A percentile compares a stretch with the other conserved stretches of the same genome.
Evolutionary conservation across 2,113 vertebrate genomes (phyloP).

Genomic region (Callospermophilus lateralis): DNA sequence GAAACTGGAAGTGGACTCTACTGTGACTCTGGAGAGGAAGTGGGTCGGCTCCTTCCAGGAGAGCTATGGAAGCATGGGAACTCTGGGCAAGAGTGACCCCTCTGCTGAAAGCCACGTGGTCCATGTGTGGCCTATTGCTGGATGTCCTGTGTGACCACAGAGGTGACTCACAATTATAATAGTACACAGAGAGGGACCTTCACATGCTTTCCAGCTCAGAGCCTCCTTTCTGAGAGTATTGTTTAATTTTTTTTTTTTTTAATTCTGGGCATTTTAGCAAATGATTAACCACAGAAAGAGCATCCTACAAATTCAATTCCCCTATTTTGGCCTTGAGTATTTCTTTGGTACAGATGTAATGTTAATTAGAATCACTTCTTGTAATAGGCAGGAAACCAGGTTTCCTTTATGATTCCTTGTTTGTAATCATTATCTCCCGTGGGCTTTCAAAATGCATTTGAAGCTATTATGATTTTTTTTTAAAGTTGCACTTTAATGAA

Average conservation of each 20-base stretch:
- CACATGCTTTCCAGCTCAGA: background rate
- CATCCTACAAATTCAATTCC: background rate
- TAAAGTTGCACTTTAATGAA: conserved; percentile 71
- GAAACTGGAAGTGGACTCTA: background rate
- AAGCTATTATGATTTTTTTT: conserved; percentile 31
- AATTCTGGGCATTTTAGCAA: background rate
- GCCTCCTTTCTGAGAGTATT: background rate
- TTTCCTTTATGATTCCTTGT: background rate
- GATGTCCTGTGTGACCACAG: accelerated
- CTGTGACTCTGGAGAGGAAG: background rate
- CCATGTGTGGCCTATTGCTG: background rate
- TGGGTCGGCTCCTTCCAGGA: background rate
- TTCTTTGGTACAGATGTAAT: background rate
- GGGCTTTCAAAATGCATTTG: conserved; percentile 61
- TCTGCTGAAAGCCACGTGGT: background rate
- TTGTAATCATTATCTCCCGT: conserved; percentile 30
- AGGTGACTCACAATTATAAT: background rate
- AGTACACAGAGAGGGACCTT: background rate
- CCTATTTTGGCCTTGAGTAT: background rate
- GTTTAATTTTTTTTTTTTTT: too few relatives aligned
- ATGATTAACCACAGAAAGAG: background rate
- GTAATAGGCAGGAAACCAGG: background rate
- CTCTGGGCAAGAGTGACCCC: too few relatives aligned
- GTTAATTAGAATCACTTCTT: conserved; percentile 41
- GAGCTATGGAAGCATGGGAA: background rate